Conservation (phyloP, 30 jellyfish, hydroid and myxozoan genomes). For the Morbakka virulenta region DNA sequence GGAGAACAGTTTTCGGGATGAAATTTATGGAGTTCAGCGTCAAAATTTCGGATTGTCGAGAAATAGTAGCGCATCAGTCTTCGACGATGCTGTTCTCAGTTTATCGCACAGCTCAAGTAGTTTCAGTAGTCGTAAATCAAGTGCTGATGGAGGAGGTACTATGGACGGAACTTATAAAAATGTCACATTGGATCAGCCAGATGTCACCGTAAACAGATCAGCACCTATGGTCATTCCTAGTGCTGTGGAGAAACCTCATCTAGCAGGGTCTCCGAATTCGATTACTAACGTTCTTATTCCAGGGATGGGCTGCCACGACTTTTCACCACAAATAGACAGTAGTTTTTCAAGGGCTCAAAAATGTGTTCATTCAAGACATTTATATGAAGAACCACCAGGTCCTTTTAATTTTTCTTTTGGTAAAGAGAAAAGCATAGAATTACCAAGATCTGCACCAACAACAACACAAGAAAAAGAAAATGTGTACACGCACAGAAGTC, state of each 20-base stretch:
- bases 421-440: no score
- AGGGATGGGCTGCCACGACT: not conserved
- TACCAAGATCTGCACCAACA: not conserved
- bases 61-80: not conserved
- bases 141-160: not conserved
- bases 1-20: not conserved
- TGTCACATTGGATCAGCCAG: not conserved
- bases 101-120: not conserved
- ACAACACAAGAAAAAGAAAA: not conserved
- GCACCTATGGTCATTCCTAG: not conserved
- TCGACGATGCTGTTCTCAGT: not conserved
- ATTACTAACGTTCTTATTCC: not conserved
- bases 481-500: not conserved
- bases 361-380: not conserved
- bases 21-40: not conserved
- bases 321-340: not conserved
- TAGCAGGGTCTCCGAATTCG: not conserved
- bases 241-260: not conserved
- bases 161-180: not conserved
- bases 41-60: not conserved
- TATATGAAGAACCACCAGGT: not conserved
- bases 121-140: not conserved
- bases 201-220: not conserved
- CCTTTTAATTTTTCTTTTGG: no score
- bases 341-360: not conserved